Evolutionary conservation across 2,113 vertebrate species (phyloP).

Genomic region (Microtus pennsylvanicus): DNA sequence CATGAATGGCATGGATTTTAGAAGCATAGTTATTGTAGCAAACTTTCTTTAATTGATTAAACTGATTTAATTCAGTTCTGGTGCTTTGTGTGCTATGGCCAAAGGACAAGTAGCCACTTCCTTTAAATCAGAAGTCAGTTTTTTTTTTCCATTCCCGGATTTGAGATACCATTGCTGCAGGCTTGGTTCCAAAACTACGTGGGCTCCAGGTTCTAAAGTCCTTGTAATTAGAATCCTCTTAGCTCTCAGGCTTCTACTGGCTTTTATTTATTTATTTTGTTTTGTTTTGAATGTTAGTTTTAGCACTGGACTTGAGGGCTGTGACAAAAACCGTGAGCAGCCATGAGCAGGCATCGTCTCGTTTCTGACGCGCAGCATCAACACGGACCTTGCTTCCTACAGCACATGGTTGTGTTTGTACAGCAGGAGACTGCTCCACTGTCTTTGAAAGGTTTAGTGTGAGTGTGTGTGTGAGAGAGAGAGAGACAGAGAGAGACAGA

Average conservation of each 20-base stretch:
- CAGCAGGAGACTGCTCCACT: neutral
- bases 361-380: neutral
- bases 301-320: neutral
- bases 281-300: neutral
- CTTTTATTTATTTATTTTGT: neutral
- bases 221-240: neutral
- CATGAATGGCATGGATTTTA: neutral
- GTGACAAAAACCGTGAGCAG: neutral
- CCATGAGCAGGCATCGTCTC: neutral
- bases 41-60: neutral
- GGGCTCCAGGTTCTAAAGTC: no score
- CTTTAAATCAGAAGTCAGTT: neutral
- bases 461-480: neutral
- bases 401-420: neutral
- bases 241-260: neutral
- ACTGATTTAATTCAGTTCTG: conserved; percentile 18
- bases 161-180: neutral
- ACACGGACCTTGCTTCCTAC: neutral
- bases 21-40: neutral
- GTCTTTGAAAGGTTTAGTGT: neutral
- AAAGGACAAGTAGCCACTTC: neutral
- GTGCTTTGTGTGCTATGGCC: neutral
- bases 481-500: no score
- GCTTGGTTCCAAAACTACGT: neutral
- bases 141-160: neutral